Evolutionary conservation across 2,888 invertebrate species (phyloP).

Genomic region (Holacanthella duospinosa): DNA sequence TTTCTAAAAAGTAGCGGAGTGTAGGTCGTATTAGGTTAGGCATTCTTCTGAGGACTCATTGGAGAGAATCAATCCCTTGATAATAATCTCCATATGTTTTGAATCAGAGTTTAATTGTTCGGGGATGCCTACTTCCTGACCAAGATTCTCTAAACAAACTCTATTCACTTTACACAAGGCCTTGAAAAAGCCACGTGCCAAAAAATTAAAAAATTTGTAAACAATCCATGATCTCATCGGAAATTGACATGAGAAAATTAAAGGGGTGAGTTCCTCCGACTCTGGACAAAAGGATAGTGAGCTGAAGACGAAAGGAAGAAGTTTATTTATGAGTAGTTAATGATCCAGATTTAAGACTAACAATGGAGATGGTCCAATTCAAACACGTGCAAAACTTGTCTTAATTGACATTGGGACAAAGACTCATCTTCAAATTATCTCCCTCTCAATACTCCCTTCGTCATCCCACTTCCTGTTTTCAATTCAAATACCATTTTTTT

Average conservation of each 20-base stretch:
- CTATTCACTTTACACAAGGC: not conserved
- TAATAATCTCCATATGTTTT: constrained; percentile 10
- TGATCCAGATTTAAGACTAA: not conserved
- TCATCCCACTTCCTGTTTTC: not conserved
- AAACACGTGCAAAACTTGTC: not conserved
- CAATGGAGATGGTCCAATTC: not conserved
- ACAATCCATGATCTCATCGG: not conserved
- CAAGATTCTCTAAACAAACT: not conserved
- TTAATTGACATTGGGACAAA: constrained; percentile 4
- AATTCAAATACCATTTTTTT: not conserved
- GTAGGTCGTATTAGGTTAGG: too few relatives aligned
- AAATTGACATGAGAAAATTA: not conserved
- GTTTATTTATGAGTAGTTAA: not conserved
- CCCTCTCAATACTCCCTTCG: not conserved
- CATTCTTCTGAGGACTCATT: too few relatives aligned
- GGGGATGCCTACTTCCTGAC: constrained; percentile 1
- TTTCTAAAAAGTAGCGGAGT: too few relatives aligned
- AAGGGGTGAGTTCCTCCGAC: not conserved
- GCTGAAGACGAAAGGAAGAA: not conserved
- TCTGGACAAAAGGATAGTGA: not conserved
- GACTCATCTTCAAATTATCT: not conserved
- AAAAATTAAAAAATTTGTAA: not conserved
- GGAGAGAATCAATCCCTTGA: not conserved
- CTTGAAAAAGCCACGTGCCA: not conserved
- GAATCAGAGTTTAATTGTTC: constrained; percentile 11